These are phyloP conservation scores for Aspidiotus destructor DNA, from an alignment of 2,888 invertebrate species.

Conservation along the genomic window DNA sequence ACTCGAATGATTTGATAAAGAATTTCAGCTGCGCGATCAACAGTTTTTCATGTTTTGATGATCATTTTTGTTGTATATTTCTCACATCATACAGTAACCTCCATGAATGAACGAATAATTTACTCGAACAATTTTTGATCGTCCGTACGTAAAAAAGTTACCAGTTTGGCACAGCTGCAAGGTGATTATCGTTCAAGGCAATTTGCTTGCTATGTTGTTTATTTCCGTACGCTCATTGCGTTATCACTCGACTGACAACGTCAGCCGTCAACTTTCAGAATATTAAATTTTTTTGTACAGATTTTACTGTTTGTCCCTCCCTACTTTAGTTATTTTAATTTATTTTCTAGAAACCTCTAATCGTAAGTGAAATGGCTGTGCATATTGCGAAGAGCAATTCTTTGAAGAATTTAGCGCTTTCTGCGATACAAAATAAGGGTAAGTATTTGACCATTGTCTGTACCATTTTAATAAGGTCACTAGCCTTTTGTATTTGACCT, in stretches of 20 bases:
- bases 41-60: too few relatives aligned
- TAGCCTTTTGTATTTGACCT: background rate
- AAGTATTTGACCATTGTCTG: background rate
- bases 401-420: constrained; percentile 19
- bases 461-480: background rate
- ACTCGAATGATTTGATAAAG: too few relatives aligned
- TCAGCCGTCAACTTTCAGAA: constrained; percentile 15
- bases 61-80: too few relatives aligned
- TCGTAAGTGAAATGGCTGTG: constrained; percentile 25
- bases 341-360: background rate
- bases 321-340: background rate
- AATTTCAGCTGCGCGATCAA: too few relatives aligned
- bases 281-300: background rate
- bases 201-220: constrained; percentile 14
- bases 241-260: constrained; percentile 9
- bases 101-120: too few relatives aligned
- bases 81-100: too few relatives aligned
- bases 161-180: constrained; percentile 14
- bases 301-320: background rate
- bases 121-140: too few relatives aligned
- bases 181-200: constrained; percentile 15
- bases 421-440: constrained; percentile 19
- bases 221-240: constrained; percentile 22
- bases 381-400: constrained; percentile 18
- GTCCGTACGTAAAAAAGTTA: background rate